Evolutionary conservation across 2,797 vertebrate genomes (phyloP).

Genomic region (Aselliscus stoliczkanus): DNA sequence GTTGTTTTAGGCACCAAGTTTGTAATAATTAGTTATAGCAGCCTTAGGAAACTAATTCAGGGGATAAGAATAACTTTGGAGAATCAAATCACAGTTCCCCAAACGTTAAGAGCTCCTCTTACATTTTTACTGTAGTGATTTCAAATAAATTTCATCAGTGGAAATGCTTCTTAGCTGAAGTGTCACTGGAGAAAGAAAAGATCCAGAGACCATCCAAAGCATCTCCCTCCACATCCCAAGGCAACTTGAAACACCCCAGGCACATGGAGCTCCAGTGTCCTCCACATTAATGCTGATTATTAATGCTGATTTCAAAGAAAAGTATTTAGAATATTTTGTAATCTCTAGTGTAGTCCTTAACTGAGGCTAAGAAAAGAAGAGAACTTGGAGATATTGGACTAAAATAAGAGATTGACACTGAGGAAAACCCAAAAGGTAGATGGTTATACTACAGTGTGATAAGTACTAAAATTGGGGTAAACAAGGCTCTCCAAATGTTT

Average conservation of each 20-base stretch:
- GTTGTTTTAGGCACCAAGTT: background rate
- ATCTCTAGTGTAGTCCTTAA: background rate
- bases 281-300: background rate
- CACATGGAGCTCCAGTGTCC: background rate
- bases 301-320: background rate
- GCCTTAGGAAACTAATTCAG: background rate
- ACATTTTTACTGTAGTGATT: background rate
- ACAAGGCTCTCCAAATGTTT: background rate
- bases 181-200: background rate
- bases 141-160: background rate
- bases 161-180: background rate
- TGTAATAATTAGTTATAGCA: background rate
- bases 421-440: background rate
- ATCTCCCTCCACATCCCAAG: background rate
- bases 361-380: background rate
- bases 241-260: no score
- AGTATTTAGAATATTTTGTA: background rate
- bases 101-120: background rate
- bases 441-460: background rate
- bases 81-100: background rate
- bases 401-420: background rate
- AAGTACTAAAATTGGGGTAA: background rate
- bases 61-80: background rate
- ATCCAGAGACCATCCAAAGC: background rate
- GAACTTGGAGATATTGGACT: background rate